Evolutionary conservation across 2,113 vertebrate species (phyloP).

Genomic region (Pollachius pollachius): DNA sequence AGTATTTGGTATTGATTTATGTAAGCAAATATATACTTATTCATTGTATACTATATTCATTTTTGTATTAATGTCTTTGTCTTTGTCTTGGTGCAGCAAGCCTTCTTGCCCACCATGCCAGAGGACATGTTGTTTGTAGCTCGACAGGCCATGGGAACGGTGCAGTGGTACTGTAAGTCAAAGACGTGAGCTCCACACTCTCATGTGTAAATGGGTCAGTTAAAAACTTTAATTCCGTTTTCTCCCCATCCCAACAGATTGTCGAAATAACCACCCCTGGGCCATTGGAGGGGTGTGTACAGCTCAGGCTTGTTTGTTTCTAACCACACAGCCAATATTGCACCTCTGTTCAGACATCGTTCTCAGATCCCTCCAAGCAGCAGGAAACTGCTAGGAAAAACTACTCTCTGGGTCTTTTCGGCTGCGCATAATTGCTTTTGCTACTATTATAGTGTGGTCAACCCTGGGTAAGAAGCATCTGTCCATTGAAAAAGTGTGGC

Average conservation of each 20-base stretch:
- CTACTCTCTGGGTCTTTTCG: neutral
- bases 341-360: too few species aligned
- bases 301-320: neutral
- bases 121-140: conserved; percentile 83
- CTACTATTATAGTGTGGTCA: conserved; percentile 78
- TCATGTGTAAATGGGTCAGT: neutral
- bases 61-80: too few species aligned
- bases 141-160: neutral
- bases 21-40: too few species aligned
- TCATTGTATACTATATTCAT: too few species aligned
- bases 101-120: conserved; percentile 92
- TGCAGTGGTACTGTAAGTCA: conserved; percentile 90
- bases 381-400: neutral
- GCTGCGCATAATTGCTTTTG: neutral
- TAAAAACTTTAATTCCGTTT: neutral
- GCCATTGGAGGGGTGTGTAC: conserved; percentile 84
- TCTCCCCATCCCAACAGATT: conserved; percentile 64
- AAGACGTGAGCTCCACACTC: neutral
- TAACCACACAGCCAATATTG: neutral
- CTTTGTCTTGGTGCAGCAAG: conserved; percentile 55
- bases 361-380: too few species aligned
- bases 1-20: too few species aligned
- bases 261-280: conserved; percentile 86
- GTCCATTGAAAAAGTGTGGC: conserved; percentile 80
- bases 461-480: conserved; percentile 71